Evolutionary conservation across 2,113 vertebrate genomes (phyloP), one percentile per base, ranked within the genome.

Genomic region (Platycercus adscitus): DNA sequence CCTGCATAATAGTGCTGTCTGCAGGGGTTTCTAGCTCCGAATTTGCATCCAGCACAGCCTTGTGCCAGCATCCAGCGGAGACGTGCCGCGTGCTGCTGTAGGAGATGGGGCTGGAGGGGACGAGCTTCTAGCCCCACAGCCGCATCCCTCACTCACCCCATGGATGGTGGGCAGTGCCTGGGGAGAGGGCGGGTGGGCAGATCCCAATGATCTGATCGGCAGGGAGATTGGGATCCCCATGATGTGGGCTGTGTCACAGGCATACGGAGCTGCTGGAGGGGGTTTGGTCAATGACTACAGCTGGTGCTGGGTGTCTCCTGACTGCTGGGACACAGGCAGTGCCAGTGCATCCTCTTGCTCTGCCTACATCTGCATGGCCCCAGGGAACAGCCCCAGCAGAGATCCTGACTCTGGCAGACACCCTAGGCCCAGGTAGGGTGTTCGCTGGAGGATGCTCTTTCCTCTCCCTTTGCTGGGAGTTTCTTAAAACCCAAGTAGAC

Each of bases 51-150:
- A 90, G 69, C 2, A 4, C 1, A 7, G 87, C 82, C 83, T 44
- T 0, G 5, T 0, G 33, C 75, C 84, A 64, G 68, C 0, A 15
- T 61, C 64, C 0, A 4, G n/a, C 72, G 91, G 13, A 66, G 88
- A 13, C 0, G 2, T 0, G 3, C 61, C 0, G 1, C 0, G 1
- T 44, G 55, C 81, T 80, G 86, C 69, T 33, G 39, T 35, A 12
- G 47, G 35, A 63, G 68, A 47, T 0, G 1, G 35, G 58, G 69
- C 26, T 2, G 5, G 55, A 43, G 55, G 47, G 71, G 47, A 29
- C 0, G 1, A 11, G 49, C 47, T 70, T 60, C 19, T 1, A 8
- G 31, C 18, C 53, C 52, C 2, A 3, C 58, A 71, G 66, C 81
- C 1, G 0, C 41, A 21, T 17, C 68, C 2, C 0, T 47, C n/a